phyloP scores from a whole-genome alignment of 1,140 invertebrate genomes.

The Stegodyphus mimosarum region DNA sequence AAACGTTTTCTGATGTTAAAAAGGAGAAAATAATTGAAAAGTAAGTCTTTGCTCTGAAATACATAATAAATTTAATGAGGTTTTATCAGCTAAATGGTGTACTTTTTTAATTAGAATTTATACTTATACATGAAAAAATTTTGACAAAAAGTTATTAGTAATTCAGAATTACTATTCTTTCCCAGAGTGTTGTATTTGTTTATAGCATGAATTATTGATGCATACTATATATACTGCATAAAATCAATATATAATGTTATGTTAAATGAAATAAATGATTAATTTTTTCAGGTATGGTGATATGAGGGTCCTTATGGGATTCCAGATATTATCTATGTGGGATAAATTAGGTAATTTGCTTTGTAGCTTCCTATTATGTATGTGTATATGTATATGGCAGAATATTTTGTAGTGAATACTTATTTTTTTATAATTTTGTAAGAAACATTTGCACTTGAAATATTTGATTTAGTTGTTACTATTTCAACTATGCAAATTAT shows the following conservation, averaged over 20 bases:
- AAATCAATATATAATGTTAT: not conserved
- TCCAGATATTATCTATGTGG: constrained; percentile 95
- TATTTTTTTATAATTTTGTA: not conserved
- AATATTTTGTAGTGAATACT: not conserved
- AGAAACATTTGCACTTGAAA: too few relatives aligned
- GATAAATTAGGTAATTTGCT: constrained; percentile 79
- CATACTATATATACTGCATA: too few relatives aligned
- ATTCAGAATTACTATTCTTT: too few relatives aligned
- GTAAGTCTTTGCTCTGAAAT: constrained; percentile 64
- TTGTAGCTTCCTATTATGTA: not conserved
- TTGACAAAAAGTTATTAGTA: too few relatives aligned
- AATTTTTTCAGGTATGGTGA: constrained; percentile 79
- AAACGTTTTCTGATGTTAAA: constrained; percentile 85
- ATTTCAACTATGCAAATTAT: too few relatives aligned
- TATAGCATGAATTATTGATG: too few relatives aligned
- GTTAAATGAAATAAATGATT: not conserved
- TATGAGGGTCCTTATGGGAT: constrained; percentile 92
- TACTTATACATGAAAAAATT: too few relatives aligned
- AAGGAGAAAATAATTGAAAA: constrained; percentile 80
- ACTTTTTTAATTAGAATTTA: too few relatives aligned
- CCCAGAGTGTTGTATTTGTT: too few relatives aligned
- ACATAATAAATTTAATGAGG: too few relatives aligned
- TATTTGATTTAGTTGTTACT: too few relatives aligned
- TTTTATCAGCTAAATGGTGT: too few relatives aligned
- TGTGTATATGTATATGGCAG: not conserved